Evolutionary conservation across 2,113 vertebrate genomes (phyloP).

Genomic region (Gopherus flavomarginatus): DNA sequence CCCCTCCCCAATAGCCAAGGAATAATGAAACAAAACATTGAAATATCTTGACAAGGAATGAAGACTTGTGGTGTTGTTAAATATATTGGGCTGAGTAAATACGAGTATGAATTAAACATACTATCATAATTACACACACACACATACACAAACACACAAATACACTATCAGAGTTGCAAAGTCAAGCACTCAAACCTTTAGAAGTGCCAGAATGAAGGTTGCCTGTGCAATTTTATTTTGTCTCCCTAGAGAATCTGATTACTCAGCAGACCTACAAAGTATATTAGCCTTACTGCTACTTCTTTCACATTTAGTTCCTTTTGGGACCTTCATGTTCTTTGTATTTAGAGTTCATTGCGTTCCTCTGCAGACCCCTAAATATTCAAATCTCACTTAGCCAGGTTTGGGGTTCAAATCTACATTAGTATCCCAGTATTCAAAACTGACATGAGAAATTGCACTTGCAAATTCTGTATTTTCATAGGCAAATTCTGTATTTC

Average conservation of each 20-base stretch:
- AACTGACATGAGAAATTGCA: slow-evolving; percentile 22
- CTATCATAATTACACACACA: background rate
- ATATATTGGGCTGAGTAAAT: background rate
- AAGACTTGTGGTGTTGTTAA: background rate
- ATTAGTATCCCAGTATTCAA: background rate
- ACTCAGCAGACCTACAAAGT: no score
- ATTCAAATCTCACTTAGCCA: background rate
- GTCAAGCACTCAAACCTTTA: background rate
- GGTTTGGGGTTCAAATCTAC: background rate
- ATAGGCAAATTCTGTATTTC: slow-evolving; percentile 29
- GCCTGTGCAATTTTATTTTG: background rate
- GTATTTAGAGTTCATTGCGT: background rate
- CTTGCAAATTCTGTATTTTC: slow-evolving; percentile 30
- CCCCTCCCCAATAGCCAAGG: background rate
- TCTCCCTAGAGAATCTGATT: background rate
- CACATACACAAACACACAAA: background rate
- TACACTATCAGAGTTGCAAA: background rate
- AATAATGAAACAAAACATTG: background rate
- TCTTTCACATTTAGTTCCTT: background rate
- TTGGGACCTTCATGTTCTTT: background rate
- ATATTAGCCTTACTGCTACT: background rate
- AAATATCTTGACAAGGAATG: background rate
- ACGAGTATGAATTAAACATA: background rate
- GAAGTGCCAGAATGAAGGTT: background rate
- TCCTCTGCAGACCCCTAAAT: background rate